phyloP scores from a whole-genome alignment of 2,797 vertebrate genomes.

The Semaprochilodus insignis region DNA sequence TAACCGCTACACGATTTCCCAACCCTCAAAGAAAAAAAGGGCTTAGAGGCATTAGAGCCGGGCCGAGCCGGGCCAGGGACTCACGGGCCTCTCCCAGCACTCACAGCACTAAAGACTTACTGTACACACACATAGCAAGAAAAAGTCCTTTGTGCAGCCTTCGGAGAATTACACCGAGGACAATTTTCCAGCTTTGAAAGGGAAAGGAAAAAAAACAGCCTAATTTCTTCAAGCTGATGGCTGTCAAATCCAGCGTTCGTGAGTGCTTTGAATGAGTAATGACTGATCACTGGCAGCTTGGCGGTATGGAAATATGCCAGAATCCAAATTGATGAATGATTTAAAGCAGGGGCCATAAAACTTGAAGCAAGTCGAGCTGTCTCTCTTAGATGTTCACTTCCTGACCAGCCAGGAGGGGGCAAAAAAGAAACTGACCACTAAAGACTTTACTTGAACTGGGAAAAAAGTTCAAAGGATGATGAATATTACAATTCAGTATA shows the following conservation, averaged over 20 bases:
- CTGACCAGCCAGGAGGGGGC: neutral
- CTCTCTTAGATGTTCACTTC: constrained; percentile 12
- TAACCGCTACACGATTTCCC: constrained; percentile 43
- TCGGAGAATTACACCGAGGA: constrained; percentile 17
- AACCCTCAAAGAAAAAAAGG: constrained; percentile 20
- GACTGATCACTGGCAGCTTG: neutral
- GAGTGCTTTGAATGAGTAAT: constrained; percentile 11
- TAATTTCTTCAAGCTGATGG: constrained; percentile 26
- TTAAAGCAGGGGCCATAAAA: constrained; percentile 21
- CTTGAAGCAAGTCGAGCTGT: constrained; percentile 4
- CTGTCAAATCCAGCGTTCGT: neutral
- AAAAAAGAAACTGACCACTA: constrained; percentile 6
- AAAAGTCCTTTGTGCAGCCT: neutral
- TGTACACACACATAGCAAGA: neutral
- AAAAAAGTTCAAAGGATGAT: neutral
- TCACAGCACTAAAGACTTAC: neutral
- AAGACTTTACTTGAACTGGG: neutral
- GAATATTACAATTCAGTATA: neutral
- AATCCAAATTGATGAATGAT: constrained; percentile 18
- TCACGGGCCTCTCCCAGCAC: neutral
- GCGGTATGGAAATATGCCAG: constrained; percentile 23
- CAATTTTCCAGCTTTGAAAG: neutral
- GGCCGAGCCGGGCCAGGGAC: constrained; percentile 8
- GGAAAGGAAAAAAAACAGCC: neutral
- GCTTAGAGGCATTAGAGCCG: constrained; percentile 18